Percentiles rank a stretch among this genome's conserved stretches.
These are phyloP conservation scores for Nemurella pictetii DNA, from an alignment of 2,888 invertebrate genomes.

Conservation along the genomic window DNA sequence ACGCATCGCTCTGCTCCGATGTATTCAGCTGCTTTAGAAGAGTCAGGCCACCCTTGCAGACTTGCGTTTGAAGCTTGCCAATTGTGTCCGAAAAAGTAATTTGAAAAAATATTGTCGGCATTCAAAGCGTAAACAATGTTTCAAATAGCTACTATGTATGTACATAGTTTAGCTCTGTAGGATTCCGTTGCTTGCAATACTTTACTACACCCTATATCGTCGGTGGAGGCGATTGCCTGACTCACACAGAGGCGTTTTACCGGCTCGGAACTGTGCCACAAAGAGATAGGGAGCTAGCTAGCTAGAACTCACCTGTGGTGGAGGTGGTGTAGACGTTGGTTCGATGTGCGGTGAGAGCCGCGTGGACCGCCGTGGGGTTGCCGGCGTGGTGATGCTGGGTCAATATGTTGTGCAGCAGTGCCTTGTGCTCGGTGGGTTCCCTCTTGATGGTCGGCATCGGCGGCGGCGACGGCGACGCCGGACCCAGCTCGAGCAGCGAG, in stretches of 20 bases:
- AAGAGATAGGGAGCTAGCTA: no score
- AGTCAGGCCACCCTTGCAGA: background rate
- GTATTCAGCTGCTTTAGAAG: background rate
- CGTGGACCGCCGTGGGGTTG: constrained; percentile 45
- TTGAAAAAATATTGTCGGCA: no score
- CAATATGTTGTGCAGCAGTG: constrained; percentile 66
- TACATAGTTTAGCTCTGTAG: no score
- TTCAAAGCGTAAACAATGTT: no score
- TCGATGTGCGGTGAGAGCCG: constrained; percentile 56
- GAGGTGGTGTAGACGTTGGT: constrained; percentile 67
- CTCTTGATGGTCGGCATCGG: constrained; percentile 36
- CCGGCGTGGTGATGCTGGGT: constrained; percentile 60
- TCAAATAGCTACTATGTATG: no score
- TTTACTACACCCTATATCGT: no score
- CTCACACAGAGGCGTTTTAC: background rate
- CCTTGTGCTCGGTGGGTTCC: constrained; percentile 51
- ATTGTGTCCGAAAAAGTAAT: background rate
- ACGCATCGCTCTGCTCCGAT: background rate
- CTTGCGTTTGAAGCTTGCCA: background rate
- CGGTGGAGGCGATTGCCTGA: no score
- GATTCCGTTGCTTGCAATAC: no score
- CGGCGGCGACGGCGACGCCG: constrained; percentile 41
- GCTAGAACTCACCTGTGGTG: constrained; percentile 60
- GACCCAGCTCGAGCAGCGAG: constrained; percentile 41
- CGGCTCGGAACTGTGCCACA: background rate